These are phyloP conservation scores for Glomeris maerens DNA, from an alignment of 1,140 invertebrate genomes.

Conservation along the genomic window DNA sequence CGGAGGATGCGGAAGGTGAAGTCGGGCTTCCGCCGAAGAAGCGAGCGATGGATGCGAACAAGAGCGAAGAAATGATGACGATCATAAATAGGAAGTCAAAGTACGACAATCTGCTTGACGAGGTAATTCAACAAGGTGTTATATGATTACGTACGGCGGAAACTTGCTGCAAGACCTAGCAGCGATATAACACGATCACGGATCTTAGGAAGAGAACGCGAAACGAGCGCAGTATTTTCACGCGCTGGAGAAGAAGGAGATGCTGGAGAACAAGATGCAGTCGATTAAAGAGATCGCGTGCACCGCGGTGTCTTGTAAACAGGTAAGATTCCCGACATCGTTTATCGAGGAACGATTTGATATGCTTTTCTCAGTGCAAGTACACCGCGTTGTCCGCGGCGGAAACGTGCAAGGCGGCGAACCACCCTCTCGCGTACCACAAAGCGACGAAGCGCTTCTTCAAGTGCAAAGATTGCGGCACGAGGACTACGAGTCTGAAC, in stretches of 20 bases:
- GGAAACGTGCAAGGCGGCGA: conserved; percentile 64
- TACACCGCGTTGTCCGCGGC: conserved; percentile 72
- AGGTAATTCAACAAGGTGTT: neutral
- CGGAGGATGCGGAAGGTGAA: no score
- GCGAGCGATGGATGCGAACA: no score
- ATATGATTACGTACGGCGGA: no score
- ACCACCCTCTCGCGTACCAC: conserved; percentile 58
- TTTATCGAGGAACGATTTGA: neutral
- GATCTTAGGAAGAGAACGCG: neutral
- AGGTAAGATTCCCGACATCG: conserved; percentile 28
- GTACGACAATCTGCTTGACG: neutral
- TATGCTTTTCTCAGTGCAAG: conserved; percentile 46
- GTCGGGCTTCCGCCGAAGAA: no score
- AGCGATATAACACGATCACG: no score
- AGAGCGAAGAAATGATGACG: neutral
- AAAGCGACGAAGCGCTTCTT: conserved; percentile 73
- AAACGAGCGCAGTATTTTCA: conserved; percentile 60
- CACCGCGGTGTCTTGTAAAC: conserved; percentile 72
- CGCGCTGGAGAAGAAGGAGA: conserved; percentile 74
- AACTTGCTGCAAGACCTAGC: no score
- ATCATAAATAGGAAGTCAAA: conserved; percentile 5
- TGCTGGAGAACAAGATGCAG: conserved; percentile 82
- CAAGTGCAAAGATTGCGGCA: conserved; percentile 70
- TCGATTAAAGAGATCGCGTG: conserved; percentile 64
- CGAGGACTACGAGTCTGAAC: conserved; percentile 60